Conservation (phyloP, 37 sponge, comb jelly and placozoan species). For the Halisarca cf. caerulea region DNA sequence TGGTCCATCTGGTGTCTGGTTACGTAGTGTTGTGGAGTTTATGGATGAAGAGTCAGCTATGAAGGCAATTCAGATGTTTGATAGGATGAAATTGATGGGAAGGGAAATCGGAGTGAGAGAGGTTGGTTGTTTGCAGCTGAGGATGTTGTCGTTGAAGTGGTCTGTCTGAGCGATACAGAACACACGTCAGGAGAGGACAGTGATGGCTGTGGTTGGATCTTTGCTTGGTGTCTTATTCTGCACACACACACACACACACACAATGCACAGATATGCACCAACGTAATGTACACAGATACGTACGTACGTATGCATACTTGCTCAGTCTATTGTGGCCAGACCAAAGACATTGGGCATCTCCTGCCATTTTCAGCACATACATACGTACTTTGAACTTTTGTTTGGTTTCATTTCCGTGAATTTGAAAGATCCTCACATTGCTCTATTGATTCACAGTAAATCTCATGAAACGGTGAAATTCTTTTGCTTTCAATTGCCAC, state of each 20-base stretch:
- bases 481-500: no score
- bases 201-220: not conserved
- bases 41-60: conserved; percentile 11
- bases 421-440: no score
- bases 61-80: conserved; percentile 10
- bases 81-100: conserved; percentile 13
- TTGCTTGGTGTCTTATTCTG: not conserved
- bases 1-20: not conserved
- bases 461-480: no score
- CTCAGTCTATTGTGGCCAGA: no score
- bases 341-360: no score
- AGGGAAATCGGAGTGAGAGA: conserved; percentile 23
- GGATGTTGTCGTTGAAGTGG: not conserved
- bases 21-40: conserved; percentile 17
- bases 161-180: no score
- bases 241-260: not conserved
- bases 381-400: no score
- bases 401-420: no score
- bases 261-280: not conserved
- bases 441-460: no score
- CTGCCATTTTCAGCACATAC: no score
- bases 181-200: not conserved
- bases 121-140: conserved; percentile 29
- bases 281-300: not conserved
- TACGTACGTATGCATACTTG: not conserved